A percentile compares a stretch with the other conserved stretches of the same genome.
These are phyloP conservation scores for Tineola bisselliella DNA, from an alignment of 2,888 invertebrate genomes.

Conservation along the genomic window DNA sequence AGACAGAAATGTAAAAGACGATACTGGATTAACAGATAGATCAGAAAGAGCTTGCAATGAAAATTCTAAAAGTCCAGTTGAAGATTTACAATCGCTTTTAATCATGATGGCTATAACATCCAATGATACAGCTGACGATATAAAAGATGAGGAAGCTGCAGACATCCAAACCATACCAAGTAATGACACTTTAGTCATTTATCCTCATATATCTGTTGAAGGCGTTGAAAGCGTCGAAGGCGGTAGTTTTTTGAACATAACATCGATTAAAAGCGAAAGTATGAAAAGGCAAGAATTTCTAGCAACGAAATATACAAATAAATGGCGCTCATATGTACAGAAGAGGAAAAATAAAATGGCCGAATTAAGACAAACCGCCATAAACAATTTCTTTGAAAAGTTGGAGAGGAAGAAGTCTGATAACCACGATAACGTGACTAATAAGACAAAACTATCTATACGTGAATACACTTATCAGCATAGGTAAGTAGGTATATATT, in stretches of 20 bases:
- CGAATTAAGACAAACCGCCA: conserved; percentile 36
- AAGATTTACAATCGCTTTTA: conserved; percentile 42
- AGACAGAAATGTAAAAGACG: neutral
- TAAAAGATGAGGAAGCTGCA: conserved; percentile 19
- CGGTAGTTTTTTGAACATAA: conserved; percentile 29
- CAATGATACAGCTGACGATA: conserved; percentile 22
- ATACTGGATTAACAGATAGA: too few species aligned
- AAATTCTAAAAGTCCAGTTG: conserved; percentile 17
- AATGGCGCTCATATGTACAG: conserved; percentile 40
- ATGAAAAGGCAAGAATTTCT: conserved; percentile 28
- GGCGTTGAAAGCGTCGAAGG: neutral
- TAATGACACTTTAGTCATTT: too few species aligned
- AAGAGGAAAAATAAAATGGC: conserved; percentile 30
- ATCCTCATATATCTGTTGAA: neutral
- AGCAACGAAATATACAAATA: conserved; percentile 36
- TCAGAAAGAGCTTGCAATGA: neutral
- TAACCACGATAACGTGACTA: conserved; percentile 23
- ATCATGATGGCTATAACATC: conserved; percentile 47
- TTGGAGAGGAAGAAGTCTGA: conserved; percentile 41
- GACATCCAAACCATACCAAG: neutral
- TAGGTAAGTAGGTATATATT: conserved; percentile 33
- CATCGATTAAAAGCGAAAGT: conserved; percentile 32
- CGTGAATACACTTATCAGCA: conserved; percentile 55
- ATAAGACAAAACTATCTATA: conserved; percentile 34
- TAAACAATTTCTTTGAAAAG: conserved; percentile 49